Evolutionary conservation across 2,797 vertebrate species (phyloP).

Genomic region (Danio choprae): DNA sequence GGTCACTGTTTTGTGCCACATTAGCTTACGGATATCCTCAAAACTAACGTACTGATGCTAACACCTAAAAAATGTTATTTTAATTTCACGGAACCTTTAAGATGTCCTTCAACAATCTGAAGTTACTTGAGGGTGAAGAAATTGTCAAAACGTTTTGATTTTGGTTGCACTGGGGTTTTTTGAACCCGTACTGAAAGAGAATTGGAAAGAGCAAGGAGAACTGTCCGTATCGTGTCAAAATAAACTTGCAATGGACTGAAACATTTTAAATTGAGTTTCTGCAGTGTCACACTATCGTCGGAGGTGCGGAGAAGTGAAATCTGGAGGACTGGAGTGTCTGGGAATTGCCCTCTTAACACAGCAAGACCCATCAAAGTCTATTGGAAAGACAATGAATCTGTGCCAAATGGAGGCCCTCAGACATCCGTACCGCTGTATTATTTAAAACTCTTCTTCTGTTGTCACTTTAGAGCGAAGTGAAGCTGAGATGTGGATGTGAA

Average conservation of each 20-base stretch:
- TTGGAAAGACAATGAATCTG: slow-evolving; percentile 23
- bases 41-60: too few species aligned
- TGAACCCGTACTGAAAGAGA: not conserved
- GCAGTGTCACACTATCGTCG: not conserved
- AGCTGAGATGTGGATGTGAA: not conserved
- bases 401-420: slow-evolving; percentile 27
- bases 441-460: slow-evolving; percentile 4
- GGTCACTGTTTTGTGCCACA: too few species aligned
- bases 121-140: not conserved
- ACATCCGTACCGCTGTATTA: slow-evolving; percentile 17
- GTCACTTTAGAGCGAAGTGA: not conserved
- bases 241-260: slow-evolving; percentile 17
- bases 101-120: not conserved
- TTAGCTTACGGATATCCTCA: too few species aligned
- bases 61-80: too few species aligned
- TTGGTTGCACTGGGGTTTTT: not conserved
- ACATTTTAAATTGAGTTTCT: slow-evolving; percentile 25
- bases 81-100: too few species aligned
- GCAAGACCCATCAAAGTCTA: slow-evolving; percentile 8
- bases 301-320: not conserved
- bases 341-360: slow-evolving; percentile 30
- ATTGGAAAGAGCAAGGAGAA: not conserved
- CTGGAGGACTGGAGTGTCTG: not conserved
- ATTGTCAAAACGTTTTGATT: not conserved
- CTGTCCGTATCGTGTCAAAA: not conserved